A percentile compares a stretch with the other conserved stretches of the same genome.
These are phyloP conservation scores for Maconellicoccus hirsutus DNA, from an alignment of 1,140 invertebrate genomes.

Conservation along the genomic window DNA sequence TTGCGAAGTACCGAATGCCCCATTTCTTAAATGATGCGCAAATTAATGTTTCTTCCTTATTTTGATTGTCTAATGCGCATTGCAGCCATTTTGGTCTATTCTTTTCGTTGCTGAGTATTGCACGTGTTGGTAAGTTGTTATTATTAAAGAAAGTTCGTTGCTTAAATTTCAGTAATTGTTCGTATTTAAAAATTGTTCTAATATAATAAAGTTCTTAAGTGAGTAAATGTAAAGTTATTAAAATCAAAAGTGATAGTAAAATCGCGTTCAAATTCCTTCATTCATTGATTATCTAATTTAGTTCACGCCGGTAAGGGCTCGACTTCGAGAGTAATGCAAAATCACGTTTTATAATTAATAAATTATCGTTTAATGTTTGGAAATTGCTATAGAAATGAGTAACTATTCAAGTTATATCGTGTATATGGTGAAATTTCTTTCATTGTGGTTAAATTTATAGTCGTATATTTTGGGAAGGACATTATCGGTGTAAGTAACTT, in stretches of 20 bases:
- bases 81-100: background rate
- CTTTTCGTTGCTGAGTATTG: background rate
- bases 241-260: background rate
- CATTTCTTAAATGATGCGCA: too few species aligned
- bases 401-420: too few species aligned
- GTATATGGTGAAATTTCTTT: background rate
- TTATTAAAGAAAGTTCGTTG: background rate
- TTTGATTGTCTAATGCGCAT: background rate
- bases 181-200: background rate
- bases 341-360: background rate
- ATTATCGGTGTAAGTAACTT: background rate
- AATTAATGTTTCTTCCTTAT: background rate
- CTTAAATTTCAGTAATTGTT: background rate
- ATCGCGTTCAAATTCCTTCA: background rate
- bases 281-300: background rate
- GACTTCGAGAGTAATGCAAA: background rate
- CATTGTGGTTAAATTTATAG: background rate
- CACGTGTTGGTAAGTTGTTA: slow-evolving; percentile 3
- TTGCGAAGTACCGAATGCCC: too few species aligned
- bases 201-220: background rate
- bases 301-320: background rate
- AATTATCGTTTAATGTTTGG: background rate
- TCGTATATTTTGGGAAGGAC: background rate
- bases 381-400: background rate
- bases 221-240: background rate